Conservation (phyloP, 2,113 vertebrate species). For the Lota lota region DNA sequence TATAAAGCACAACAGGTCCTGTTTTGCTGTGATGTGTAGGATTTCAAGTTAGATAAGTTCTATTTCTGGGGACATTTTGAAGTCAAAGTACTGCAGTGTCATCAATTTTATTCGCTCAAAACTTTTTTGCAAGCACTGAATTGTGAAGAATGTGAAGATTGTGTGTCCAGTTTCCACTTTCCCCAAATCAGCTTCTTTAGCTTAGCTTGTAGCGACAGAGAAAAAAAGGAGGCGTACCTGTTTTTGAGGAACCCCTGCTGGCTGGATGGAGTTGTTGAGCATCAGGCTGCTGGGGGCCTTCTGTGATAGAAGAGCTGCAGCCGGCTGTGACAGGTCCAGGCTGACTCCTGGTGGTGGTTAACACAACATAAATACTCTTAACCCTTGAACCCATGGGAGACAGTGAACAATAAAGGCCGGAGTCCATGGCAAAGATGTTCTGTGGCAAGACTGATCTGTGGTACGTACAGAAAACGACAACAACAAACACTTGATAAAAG, state of each 20-base stretch:
- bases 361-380: conserved; percentile 25
- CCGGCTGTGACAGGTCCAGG: conserved; percentile 69
- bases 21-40: neutral
- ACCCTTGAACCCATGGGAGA: no score
- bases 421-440: no score
- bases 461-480: no score
- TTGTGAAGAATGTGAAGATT: neutral
- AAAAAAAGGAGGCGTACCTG: conserved; percentile 47
- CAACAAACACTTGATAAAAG: no score
- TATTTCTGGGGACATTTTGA: no score
- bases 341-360: conserved; percentile 63
- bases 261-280: conserved; percentile 45
- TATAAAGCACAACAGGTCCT: neutral
- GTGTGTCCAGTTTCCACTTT: neutral
- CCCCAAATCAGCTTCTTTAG: neutral
- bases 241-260: conserved; percentile 53
- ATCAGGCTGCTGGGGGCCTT: conserved; percentile 44
- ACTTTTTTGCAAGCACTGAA: neutral
- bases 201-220: neutral
- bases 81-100: neutral
- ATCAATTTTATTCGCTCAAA: no score
- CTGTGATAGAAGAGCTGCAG: conserved; percentile 75
- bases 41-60: no score
- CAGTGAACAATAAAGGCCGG: no score
- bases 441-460: no score